Evolutionary conservation across 2,888 invertebrate species (phyloP), one percentile per base, ranked within the genome.

Genomic region (Tetropium fuscum): DNA sequence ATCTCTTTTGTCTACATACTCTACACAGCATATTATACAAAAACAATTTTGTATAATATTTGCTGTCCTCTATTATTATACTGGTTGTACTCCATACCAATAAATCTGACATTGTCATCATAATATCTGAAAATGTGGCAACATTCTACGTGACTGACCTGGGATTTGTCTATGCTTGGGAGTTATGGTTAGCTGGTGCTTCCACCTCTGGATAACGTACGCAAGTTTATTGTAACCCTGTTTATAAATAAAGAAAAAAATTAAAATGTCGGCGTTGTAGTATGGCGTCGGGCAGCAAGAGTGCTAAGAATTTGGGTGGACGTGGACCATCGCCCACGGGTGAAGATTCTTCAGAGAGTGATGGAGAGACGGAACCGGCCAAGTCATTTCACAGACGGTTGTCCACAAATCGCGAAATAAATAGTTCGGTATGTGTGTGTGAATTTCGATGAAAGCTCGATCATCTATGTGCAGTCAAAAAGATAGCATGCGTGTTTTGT

Each of bases 371-470:
- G 57, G 93, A 92, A 80, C 91, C 90, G 74, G 91, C 90, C 68
- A 87, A 86, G 79, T 87, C 88, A 71, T 90, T 92, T 80, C 88
- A 91, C 76, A 86, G 93, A 76, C 88, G 92, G 76, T 87, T 93
- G 79, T 93, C 93, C 61, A 93, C 92, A 62, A 92, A 92, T 83
- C 90, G 90, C 82, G 91, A 91, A 81, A 89, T 91, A 80, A 92
- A 90, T 81, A 87, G 88, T 82, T 86, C 91, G 87, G 93, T 93
- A 84, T 85, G 87, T 84, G 72, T 63, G 15, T 51, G 44, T 43
- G 53, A 45, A 30, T 53, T 58, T 64, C 58, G 54, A 61, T 58
- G 27, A 51, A 40, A 53, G 53, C 58, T 58, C 32, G 38, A 40
- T 53, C 20, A 45, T 62, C 45, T 44, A 20, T 65, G 54, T 60